Percentiles rank a stretch among this genome's conserved stretches.
phyloP scores from a whole-genome alignment of 2,888 invertebrate genomes.

The Morinoia aosen region DNA sequence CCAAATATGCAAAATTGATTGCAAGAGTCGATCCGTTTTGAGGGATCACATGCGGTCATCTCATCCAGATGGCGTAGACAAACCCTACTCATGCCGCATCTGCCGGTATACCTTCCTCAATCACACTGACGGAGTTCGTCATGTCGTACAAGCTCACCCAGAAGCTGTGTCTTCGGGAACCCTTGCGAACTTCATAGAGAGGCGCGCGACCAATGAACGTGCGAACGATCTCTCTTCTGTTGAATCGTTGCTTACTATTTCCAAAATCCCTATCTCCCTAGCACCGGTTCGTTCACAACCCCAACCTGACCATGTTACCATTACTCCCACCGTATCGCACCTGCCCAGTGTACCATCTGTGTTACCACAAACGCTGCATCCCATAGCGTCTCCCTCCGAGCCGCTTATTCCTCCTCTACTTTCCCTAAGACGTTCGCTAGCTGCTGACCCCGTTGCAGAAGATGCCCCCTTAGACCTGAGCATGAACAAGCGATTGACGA shows the following conservation, averaged over 20 bases:
- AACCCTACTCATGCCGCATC: constrained; percentile 87
- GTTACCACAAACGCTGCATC: constrained; percentile 31
- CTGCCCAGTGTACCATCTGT: constrained; percentile 56
- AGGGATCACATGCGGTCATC: constrained; percentile 71
- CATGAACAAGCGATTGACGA: constrained; percentile 75
- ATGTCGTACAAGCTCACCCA: constrained; percentile 82
- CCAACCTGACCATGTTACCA: constrained; percentile 54
- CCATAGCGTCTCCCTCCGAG: constrained; percentile 37
- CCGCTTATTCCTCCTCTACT: constrained; percentile 54
- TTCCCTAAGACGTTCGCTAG: constrained; percentile 26
- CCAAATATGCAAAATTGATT: constrained; percentile 72
- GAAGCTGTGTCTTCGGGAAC: constrained; percentile 72
- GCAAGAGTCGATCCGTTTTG: constrained; percentile 72
- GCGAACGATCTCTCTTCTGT: constrained; percentile 66
- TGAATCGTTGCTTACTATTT: constrained; percentile 66
- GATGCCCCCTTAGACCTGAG: constrained; percentile 80
- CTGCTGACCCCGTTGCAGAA: constrained; percentile 63
- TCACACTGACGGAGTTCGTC: constrained; percentile 84
- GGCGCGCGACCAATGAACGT: constrained; percentile 55
- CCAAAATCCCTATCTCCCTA: constrained; percentile 64
- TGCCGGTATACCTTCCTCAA: constrained; percentile 90
- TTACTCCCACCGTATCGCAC: constrained; percentile 57
- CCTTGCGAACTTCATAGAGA: constrained; percentile 59
- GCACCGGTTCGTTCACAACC: constrained; percentile 59
- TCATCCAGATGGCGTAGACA: constrained; percentile 70